Evolutionary conservation across 2,113 vertebrate genomes (phyloP).

Genomic region (Atractosteus spatula): DNA sequence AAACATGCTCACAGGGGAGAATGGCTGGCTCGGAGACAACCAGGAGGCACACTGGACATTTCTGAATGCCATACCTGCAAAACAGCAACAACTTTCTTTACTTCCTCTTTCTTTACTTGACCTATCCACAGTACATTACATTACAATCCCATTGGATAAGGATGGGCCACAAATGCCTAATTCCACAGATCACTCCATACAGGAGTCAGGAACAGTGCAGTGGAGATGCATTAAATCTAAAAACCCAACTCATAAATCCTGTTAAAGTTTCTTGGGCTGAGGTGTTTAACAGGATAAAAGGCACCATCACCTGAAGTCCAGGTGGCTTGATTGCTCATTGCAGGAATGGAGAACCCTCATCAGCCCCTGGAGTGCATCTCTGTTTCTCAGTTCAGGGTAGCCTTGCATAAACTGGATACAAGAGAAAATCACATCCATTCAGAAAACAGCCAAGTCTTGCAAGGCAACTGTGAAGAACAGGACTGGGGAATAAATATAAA

Average conservation of each 20-base stretch:
- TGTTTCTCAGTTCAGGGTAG: slow-evolving; percentile 44
- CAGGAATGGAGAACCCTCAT: slow-evolving; percentile 63
- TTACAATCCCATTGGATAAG: no score
- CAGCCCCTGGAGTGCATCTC: slow-evolving; percentile 43
- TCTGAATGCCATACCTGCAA: slow-evolving; percentile 50
- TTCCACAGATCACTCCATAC: no score
- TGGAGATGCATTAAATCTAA: no score
- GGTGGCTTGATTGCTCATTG: slow-evolving; percentile 45
- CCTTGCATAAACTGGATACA: slow-evolving; percentile 57
- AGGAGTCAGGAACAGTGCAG: no score
- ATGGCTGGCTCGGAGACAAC: slow-evolving; percentile 47
- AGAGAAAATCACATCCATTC: not conserved
- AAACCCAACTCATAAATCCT: not conserved
- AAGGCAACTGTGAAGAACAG: not conserved
- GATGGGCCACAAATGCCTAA: no score
- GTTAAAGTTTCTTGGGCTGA: not conserved
- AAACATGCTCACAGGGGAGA: slow-evolving; percentile 61
- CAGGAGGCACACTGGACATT: slow-evolving; percentile 53
- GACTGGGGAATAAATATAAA: not conserved
- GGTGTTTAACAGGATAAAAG: not conserved
- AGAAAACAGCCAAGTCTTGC: not conserved
- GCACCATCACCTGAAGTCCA: slow-evolving; percentile 49
- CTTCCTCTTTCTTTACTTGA: no score
- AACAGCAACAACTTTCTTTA: no score
- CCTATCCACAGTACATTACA: no score